A percentile compares a stretch with the other conserved stretches of the same genome.
Conservation (phyloP, 2,797 vertebrate genomes). For the Pipistrellus pipistrellus region DNA sequence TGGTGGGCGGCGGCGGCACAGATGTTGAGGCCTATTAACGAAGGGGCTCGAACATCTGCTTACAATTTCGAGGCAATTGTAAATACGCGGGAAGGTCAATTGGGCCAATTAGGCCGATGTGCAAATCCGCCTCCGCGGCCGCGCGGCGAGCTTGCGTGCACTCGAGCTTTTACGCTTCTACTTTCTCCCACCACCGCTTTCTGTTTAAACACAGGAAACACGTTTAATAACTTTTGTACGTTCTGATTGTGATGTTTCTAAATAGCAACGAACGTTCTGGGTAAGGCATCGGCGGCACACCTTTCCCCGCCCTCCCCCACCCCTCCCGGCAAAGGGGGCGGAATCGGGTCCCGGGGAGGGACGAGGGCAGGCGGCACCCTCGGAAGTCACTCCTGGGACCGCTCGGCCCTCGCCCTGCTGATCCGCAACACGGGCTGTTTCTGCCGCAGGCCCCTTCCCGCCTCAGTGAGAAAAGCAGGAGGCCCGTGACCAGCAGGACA, state of each 20-base stretch:
- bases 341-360: not conserved
- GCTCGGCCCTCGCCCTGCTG: too few relatives aligned
- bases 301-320: slow-evolving; percentile 77
- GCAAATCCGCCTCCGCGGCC: slow-evolving; percentile 92
- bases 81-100: slow-evolving; percentile 96
- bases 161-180: slow-evolving; percentile 85
- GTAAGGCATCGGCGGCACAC: slow-evolving; percentile 75
- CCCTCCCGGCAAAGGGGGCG: not conserved
- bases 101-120: slow-evolving; percentile 96
- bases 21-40: slow-evolving; percentile 93
- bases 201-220: slow-evolving; percentile 91
- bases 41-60: slow-evolving; percentile 94
- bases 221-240: slow-evolving; percentile 92
- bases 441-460: not conserved
- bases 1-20: slow-evolving; percentile 90
- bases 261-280: slow-evolving; percentile 27
- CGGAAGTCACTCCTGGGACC: not conserved
- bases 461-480: not conserved
- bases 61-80: slow-evolving; percentile 97
- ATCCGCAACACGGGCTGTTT: not conserved
- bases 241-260: slow-evolving; percentile 91
- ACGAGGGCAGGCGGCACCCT: not conserved
- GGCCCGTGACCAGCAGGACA: not conserved
- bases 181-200: slow-evolving; percentile 47
- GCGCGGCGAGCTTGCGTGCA: slow-evolving; percentile 87